Evolutionary conservation across 2,113 vertebrate genomes (phyloP).

Genomic region (Cichladusa arquata): DNA sequence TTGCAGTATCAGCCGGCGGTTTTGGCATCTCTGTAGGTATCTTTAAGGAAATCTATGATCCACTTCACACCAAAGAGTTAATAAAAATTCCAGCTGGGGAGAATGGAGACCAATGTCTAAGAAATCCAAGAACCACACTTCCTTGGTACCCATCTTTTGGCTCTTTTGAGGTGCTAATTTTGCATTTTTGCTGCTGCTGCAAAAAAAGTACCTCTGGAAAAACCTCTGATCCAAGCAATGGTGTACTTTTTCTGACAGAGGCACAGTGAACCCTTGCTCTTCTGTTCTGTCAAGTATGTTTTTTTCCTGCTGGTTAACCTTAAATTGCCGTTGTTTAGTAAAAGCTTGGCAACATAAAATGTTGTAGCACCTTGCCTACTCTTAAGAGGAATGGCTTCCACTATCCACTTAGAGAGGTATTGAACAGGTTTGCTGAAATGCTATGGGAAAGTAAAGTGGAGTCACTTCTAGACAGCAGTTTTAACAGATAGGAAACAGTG

Average conservation of each 20-base stretch:
- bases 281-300: background rate
- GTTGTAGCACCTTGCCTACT: background rate
- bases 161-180: background rate
- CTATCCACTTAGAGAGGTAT: background rate
- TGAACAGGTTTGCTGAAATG: background rate
- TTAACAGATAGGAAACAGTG: background rate
- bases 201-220: background rate
- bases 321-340: background rate
- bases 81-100: background rate
- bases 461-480: background rate
- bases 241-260: background rate
- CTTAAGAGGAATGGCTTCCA: background rate
- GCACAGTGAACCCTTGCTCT: background rate
- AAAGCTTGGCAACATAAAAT: background rate
- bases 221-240: background rate
- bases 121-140: background rate
- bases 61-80: background rate
- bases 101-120: background rate
- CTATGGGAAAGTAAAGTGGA: background rate
- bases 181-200: background rate
- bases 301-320: background rate
- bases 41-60: background rate
- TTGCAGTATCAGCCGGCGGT: rapidly evolving
- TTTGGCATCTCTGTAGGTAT: background rate
- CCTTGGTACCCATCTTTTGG: rapidly evolving